Conservation (phyloP, 37 sponge, comb jelly and placozoan genomes). For the Dysidea cf. avara region DNA sequence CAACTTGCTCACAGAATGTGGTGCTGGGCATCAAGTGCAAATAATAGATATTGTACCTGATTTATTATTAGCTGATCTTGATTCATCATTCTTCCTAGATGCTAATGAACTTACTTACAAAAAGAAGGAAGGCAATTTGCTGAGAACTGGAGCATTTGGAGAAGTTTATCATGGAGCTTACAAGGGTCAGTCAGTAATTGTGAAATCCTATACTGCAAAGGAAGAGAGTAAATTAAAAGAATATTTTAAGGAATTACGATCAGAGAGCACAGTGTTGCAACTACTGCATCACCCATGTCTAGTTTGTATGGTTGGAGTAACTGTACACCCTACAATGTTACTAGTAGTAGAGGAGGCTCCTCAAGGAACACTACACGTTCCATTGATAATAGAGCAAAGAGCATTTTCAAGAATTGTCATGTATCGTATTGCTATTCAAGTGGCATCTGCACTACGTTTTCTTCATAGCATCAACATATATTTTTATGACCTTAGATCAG, state of each 20-base stretch:
- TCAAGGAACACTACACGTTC: conserved; percentile 62
- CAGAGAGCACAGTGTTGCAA: conserved; percentile 71
- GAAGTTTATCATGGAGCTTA: conserved; percentile 74
- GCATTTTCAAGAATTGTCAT: conserved; percentile 66
- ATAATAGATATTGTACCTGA: conserved; percentile 84
- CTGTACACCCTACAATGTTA: conserved; percentile 71
- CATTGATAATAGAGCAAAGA: conserved; percentile 50
- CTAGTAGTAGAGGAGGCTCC: conserved; percentile 92
- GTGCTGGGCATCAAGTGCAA: conserved; percentile 41
- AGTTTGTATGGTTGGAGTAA: conserved; percentile 81
- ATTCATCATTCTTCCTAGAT: conserved; percentile 59
- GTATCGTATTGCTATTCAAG: conserved; percentile 75
- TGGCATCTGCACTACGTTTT: conserved; percentile 79
- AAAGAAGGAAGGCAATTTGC: conserved; percentile 48
- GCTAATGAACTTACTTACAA: conserved; percentile 49
- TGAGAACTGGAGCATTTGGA: conserved; percentile 86
- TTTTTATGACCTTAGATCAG: conserved; percentile 85
- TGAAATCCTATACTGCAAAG: conserved; percentile 55
- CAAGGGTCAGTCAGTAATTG: conserved; percentile 62
- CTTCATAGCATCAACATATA: conserved; percentile 74
- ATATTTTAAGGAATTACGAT: conserved; percentile 65
- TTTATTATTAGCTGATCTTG: conserved; percentile 79
- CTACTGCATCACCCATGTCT: conserved; percentile 73
- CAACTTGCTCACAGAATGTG: conserved; percentile 45
- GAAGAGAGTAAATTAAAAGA: conserved; percentile 24